Conservation (phyloP, 2,797 vertebrate genomes). For the Megalops cyprinoides region DNA sequence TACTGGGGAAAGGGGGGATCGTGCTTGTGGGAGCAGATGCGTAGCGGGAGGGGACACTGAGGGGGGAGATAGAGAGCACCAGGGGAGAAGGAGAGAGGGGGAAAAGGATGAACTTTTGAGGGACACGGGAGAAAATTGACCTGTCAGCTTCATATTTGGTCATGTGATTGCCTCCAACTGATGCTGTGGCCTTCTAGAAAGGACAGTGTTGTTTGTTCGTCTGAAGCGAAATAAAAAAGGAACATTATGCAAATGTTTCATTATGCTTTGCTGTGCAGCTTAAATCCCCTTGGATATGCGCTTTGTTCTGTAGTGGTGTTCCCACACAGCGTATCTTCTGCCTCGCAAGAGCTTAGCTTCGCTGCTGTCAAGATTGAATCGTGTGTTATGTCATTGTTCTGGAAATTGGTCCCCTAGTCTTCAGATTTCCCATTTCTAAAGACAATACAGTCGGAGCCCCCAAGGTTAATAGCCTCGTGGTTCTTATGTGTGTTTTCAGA, state of each 20-base stretch:
- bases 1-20: too few species aligned
- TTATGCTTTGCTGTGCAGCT: background rate
- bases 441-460: slow-evolving; percentile 28
- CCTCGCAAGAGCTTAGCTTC: slow-evolving; percentile 18
- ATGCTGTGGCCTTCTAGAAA: too few species aligned
- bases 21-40: background rate
- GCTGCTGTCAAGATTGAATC: background rate
- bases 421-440: slow-evolving; percentile 23
- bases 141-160: background rate
- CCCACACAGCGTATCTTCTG: background rate
- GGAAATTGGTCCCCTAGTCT: slow-evolving; percentile 31
- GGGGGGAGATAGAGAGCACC: background rate
- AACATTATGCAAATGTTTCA: background rate
- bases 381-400: slow-evolving; percentile 27
- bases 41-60: background rate
- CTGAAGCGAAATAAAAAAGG: background rate
- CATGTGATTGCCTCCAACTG: too few species aligned
- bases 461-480: slow-evolving; percentile 36
- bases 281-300: background rate
- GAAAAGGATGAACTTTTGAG: background rate
- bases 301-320: background rate
- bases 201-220: background rate
- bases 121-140: background rate
- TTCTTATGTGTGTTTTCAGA: slow-evolving; percentile 21
- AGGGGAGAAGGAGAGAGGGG: background rate